Evolutionary conservation across 2,797 vertebrate species (phyloP), one percentile per base, ranked within the genome.

Genomic region (Trachurus trachurus): DNA sequence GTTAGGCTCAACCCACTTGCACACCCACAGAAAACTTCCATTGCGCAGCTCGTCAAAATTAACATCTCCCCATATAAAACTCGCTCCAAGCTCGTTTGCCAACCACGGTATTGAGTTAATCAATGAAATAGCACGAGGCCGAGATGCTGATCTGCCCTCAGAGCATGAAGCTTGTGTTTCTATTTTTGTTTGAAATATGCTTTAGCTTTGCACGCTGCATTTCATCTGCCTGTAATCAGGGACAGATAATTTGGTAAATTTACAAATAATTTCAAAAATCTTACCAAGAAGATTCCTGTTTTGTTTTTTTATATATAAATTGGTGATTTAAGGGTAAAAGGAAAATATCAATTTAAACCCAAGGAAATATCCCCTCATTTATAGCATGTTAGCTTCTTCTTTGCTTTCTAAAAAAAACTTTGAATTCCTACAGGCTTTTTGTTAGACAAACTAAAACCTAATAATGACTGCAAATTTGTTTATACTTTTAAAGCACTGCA

Each of bases 11-110:
- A 17, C 59, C 44, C 52, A 72, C 47, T 58, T 40, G 17, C 10
- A 31, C 61, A 22, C 19, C 68, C 42, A 64, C 54, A 49, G 21
- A 56, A 57, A 63, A 52, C 58, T 39, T 68, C 15, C 73, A 37
- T 62, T 70, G 66, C 44, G 67, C 52, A 64, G 59, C 49, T 22
- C 62, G 42, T 75, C 66, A 65, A 64, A 56, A 16, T 53, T 6
- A 17, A 65, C 45, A 57, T 31, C 50, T 77, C 52, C 5, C 31
- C 29, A 76, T 47, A 37, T 39, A 39, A 64, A 52, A 16, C 22
- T 13, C 19, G n/a, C 40, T 44, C 61, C 19, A 50, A 76, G 58
- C 22, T 37, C 37, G 52, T 26, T 80, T 63, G 40, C 50, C 26
- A 29, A 8, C 53, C 15, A 42, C n/a, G 68, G 66, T 53, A 62